Base-by-base conservation (phyloP, 2,113 vertebrate genomes). In the Antennarius striatus region DNA sequence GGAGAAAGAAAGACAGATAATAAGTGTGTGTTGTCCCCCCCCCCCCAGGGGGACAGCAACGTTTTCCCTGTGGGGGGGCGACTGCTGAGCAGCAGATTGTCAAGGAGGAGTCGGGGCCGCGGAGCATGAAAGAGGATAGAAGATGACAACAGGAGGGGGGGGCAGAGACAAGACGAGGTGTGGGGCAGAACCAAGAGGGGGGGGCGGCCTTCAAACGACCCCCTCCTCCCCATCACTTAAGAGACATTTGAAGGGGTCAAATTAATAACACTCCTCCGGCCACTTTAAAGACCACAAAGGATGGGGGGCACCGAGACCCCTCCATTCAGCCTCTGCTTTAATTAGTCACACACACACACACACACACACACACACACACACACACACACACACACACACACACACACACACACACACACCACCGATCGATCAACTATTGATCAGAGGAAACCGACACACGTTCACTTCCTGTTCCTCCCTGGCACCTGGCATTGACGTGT, bases 361-460 rank as follows among this genome's bases (percentile, higher is more conserved):
- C 28, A 22, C 58, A 47, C 57, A 58, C 68, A 58, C 40, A 63
- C 46, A 56, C 48, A 54, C 77, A 58, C 59, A 30, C 50, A 52
- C 60, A 59, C 66, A 42, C 53, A 75, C 60, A 57, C 59, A 59
- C n/a, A 52, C 32, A 49, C 22, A 58, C 47, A 68, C 48, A 32
- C 62, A 51, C 6, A 29, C 46, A 39, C 46, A 32, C 49, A 63
- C 48, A 17, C 42, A 43, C 42, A 43, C 3, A 43, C 6, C 22
- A 22, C 22, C 22, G 22, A 22, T 22, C 22, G 22, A 22, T 22
- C 22, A 22, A 22, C 22, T 22, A 22, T 2, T 22, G 22, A 22
- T 22, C 22, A 22, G 22, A 22, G 1, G 22, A 22, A 1, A 22
- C 22, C 22, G 22, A 22, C 22, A 22, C 22, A 22, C 22, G 22